Evolutionary conservation across 2,113 vertebrate genomes (phyloP).

Genomic region (Trichechus manatus): DNA sequence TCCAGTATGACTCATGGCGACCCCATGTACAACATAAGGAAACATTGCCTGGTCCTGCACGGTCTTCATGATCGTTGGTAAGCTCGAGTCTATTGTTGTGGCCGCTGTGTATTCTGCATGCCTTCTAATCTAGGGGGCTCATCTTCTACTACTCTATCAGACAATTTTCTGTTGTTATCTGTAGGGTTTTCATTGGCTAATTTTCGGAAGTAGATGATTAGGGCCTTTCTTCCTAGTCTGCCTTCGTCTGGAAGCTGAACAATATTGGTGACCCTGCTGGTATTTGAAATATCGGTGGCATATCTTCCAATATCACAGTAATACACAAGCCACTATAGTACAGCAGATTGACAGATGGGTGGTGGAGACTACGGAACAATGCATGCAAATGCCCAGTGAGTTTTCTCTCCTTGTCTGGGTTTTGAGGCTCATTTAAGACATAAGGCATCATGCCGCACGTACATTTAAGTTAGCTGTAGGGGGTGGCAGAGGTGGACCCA

Average conservation of each 20-base stretch:
- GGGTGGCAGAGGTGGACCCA: neutral
- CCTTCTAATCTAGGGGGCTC: neutral
- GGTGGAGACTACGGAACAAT: neutral
- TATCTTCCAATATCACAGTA: neutral
- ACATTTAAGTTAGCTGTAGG: neutral
- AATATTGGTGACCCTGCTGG: neutral
- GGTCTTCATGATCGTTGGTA: neutral
- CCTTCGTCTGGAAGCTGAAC: neutral
- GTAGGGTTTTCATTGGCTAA: neutral
- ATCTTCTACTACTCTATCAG: neutral
- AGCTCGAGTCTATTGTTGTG: neutral
- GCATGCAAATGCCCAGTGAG: neutral
- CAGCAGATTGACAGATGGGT: neutral
- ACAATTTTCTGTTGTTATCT: neutral
- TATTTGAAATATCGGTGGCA: neutral
- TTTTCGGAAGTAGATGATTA: neutral
- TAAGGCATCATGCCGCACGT: rapidly evolving
- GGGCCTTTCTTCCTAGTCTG: neutral
- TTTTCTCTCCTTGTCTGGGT: neutral
- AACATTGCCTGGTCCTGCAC: neutral
- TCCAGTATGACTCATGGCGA: neutral
- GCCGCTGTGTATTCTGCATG: neutral
- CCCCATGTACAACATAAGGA: neutral
- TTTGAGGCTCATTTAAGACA: neutral
- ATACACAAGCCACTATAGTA: neutral